phyloP scores from a whole-genome alignment of 2,888 invertebrate species.

The Cephus sareptanus region DNA sequence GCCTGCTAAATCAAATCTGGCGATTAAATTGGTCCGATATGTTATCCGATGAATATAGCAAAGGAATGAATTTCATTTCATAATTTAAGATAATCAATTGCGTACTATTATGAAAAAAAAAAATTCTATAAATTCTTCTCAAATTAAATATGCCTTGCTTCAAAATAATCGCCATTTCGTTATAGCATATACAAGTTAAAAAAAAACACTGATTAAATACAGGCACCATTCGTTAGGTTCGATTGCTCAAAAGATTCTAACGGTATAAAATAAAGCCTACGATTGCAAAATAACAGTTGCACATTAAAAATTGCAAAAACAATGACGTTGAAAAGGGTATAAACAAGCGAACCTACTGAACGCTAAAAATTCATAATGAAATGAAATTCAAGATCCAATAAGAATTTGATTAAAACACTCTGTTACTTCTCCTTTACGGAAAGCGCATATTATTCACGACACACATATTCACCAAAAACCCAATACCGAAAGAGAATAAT shows the following conservation, averaged over 20 bases:
- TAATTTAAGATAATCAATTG: neutral
- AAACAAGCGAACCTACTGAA: neutral
- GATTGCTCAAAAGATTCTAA: neutral
- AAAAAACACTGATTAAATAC: too few relatives aligned
- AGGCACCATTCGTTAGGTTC: too few relatives aligned
- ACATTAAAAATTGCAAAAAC: neutral
- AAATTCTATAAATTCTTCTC: neutral
- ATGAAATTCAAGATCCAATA: neutral
- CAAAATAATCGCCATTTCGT: neutral
- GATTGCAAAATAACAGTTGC: neutral
- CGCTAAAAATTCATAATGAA: neutral
- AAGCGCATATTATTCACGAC: neutral
- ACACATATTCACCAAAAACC: neutral
- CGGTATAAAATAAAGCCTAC: neutral
- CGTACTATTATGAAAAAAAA: neutral
- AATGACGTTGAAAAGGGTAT: neutral
- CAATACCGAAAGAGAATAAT: neutral
- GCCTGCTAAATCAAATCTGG: neutral
- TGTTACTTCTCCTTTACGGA: neutral
- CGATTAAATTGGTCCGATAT: neutral
- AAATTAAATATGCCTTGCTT: neutral
- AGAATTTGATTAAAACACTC: neutral
- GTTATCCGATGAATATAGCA: neutral
- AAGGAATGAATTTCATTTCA: neutral
- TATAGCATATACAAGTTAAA: neutral